A percentile compares a stretch with the other conserved stretches of the same genome.
phyloP scores from a whole-genome alignment of 2,888 invertebrate species.

The Gari tellinella region DNA sequence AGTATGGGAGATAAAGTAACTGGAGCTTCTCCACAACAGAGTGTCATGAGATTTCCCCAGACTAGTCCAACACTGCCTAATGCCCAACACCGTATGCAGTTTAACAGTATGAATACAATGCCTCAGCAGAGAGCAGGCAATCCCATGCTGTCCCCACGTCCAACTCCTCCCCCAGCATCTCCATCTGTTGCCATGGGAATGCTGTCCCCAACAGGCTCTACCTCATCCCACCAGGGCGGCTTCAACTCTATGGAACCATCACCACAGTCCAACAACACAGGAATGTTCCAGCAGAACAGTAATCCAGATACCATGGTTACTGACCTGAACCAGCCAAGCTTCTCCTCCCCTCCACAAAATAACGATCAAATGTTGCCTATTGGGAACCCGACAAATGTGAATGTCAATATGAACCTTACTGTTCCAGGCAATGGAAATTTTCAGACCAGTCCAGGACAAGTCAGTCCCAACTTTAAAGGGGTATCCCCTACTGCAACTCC shows the following conservation, averaged over 20 bases:
- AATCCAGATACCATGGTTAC: conserved; percentile 8
- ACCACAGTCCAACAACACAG: conserved; percentile 34
- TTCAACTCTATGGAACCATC: conserved; percentile 43
- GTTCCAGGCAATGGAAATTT: conserved; percentile 15
- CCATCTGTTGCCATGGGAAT: conserved; percentile 55
- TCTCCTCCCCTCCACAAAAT: conserved; percentile 11
- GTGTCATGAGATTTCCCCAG: conserved; percentile 68
- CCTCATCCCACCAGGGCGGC: conserved; percentile 68
- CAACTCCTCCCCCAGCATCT: conserved; percentile 68
- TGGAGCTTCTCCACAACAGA: conserved; percentile 42
- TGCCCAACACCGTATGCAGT: conserved; percentile 50
- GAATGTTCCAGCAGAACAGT: conserved; percentile 29
- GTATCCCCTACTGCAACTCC: conserved; percentile 38
- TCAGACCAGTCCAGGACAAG: conserved; percentile 14
- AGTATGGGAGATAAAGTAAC: conserved; percentile 17
- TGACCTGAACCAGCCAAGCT: conserved; percentile 13
- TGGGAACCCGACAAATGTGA: conserved; percentile 4
- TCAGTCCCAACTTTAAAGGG: conserved; percentile 44
- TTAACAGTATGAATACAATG: conserved; percentile 41
- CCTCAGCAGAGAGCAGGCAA: conserved; percentile 63
- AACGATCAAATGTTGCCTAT: conserved; percentile 10
- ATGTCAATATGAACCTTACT: neutral
- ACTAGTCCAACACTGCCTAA: conserved; percentile 69
- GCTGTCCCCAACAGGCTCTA: conserved; percentile 66
- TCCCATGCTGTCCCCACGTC: conserved; percentile 72